Conservation (phyloP, 2,888 invertebrate genomes). For the Diaprepes abbreviatus region DNA sequence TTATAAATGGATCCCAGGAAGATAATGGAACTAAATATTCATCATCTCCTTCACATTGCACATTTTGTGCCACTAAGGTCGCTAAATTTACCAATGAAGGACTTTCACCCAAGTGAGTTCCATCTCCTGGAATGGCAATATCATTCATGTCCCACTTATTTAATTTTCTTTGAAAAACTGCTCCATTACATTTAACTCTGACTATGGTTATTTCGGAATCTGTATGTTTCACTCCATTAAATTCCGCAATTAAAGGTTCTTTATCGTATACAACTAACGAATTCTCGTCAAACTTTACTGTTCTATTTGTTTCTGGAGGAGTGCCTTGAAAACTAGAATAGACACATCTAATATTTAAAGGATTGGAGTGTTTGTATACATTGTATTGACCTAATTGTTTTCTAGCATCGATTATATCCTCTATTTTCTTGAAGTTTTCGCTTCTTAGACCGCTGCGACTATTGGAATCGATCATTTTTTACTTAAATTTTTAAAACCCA, state of each 20-base stretch:
- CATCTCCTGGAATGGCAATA: conserved; percentile 70
- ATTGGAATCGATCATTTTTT: conserved; percentile 54
- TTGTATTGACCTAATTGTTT: conserved; percentile 64
- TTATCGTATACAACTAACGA: conserved; percentile 56
- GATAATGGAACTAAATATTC: conserved; percentile 72
- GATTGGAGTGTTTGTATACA: conserved; percentile 54
- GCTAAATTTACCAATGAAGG: conserved; percentile 74
- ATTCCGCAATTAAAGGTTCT: conserved; percentile 51
- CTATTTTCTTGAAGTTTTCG: conserved; percentile 61
- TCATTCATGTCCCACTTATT: conserved; percentile 69
- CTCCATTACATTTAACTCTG: conserved; percentile 67
- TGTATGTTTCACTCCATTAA: conserved; percentile 69
- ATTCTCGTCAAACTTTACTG: conserved; percentile 55
- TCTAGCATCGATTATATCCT: conserved; percentile 65
- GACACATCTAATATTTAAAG: conserved; percentile 56
- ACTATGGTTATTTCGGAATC: conserved; percentile 75
- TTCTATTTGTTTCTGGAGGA: conserved; percentile 47
- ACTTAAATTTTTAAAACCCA: conserved; percentile 35
- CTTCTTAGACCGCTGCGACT: conserved; percentile 25
- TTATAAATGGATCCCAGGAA: conserved; percentile 70
- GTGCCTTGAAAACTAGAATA: conserved; percentile 32
- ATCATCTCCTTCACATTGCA: conserved; percentile 60
- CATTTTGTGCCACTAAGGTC: conserved; percentile 68
- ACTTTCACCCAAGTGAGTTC: conserved; percentile 71
- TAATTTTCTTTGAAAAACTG: conserved; percentile 61